Percentiles rank a stretch among this genome's conserved stretches.
These are phyloP conservation scores for Petrophora chlorosata DNA, from an alignment of 2,888 invertebrate species.

Conservation along the genomic window DNA sequence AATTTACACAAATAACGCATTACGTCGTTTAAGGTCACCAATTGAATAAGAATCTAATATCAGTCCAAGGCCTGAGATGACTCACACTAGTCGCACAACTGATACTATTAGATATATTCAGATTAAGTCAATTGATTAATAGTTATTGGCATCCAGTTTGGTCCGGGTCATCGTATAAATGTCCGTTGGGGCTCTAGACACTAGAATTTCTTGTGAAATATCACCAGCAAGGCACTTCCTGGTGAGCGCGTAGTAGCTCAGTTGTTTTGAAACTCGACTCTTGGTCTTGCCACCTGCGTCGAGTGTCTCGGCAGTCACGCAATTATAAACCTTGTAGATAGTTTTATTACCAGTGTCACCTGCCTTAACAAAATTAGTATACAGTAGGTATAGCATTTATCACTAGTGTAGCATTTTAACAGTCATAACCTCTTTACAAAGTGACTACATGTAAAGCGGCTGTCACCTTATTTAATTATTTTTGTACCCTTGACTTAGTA, in stretches of 20 bases:
- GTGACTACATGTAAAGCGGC: no score
- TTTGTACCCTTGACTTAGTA: no score
- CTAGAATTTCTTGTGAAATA: constrained; percentile 53
- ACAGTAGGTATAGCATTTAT: no score
- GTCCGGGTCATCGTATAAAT: neutral
- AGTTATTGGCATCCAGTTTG: constrained; percentile 18
- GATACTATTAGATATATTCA: no score
- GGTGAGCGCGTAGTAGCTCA: constrained; percentile 45
- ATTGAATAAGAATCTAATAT: constrained; percentile 17
- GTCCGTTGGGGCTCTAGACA: constrained; percentile 30
- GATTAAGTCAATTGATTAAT: no score
- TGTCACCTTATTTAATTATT: no score
- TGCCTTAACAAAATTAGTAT: no score
- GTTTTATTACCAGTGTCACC: constrained; percentile 19
- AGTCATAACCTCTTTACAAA: no score
- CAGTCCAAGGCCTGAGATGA: constrained; percentile 19
- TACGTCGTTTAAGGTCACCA: constrained; percentile 14
- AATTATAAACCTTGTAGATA: constrained; percentile 27
- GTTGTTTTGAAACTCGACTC: constrained; percentile 63
- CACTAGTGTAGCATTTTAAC: no score
- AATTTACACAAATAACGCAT: constrained; percentile 18
- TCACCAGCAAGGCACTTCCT: constrained; percentile 53
- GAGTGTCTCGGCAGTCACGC: constrained; percentile 17
- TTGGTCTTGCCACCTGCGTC: constrained; percentile 46
- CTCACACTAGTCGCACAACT: constrained; percentile 7